These are phyloP conservation scores for Patella ulyssiponensis DNA, from an alignment of 2,888 invertebrate species.

Conservation along the genomic window DNA sequence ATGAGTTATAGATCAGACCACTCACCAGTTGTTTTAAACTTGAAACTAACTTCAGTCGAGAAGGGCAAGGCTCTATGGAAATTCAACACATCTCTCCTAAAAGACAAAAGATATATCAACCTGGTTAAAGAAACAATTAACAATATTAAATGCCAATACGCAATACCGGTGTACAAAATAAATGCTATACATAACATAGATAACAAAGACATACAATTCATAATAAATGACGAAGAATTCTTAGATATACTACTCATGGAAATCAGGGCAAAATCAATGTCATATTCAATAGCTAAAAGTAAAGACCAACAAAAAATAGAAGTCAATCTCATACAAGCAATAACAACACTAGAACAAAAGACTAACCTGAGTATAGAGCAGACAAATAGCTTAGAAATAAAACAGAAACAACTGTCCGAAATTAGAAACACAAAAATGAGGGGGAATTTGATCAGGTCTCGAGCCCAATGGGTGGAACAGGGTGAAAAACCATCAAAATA, in stretches of 20 bases:
- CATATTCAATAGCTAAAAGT: constrained; percentile 14
- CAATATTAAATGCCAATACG: constrained; percentile 21
- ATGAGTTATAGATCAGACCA: constrained; percentile 18
- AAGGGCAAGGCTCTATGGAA: constrained; percentile 25
- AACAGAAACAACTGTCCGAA: not conserved
- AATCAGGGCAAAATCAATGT: constrained; percentile 4
- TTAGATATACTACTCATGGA: constrained; percentile 23
- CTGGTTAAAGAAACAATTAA: constrained; percentile 14
- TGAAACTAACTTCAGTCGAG: constrained; percentile 13
- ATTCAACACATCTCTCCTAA: constrained; percentile 25
- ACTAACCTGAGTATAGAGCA: not conserved
- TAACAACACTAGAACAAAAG: not conserved
- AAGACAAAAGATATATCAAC: constrained; percentile 19
- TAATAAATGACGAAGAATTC: constrained; percentile 25
- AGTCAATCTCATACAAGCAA: not conserved
- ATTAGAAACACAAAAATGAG: constrained; percentile 16
- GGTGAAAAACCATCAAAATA: constrained; percentile 27
- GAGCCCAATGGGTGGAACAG: constrained; percentile 17
- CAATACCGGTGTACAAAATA: constrained; percentile 18
- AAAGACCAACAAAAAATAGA: not conserved
- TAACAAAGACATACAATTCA: constrained; percentile 21
- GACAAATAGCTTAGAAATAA: not conserved
- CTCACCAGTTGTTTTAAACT: not conserved
- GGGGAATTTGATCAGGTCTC: constrained; percentile 12
- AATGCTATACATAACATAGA: constrained; percentile 12